phyloP scores from a whole-genome alignment of 2,888 invertebrate species.

The Polymixis flavicincta region DNA sequence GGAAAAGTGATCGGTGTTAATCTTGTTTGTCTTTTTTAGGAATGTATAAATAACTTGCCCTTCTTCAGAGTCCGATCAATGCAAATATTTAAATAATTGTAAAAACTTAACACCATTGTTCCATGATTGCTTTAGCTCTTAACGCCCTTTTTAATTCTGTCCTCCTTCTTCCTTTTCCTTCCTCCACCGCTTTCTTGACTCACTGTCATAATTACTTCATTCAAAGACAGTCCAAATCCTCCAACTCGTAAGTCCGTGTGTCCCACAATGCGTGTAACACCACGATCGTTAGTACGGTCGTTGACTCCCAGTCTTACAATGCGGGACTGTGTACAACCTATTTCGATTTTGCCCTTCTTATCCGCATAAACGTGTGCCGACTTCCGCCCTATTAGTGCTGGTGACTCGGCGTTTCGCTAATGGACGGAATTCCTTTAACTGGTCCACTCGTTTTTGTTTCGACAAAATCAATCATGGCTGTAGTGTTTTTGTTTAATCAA shows the following conservation, averaged over 20 bases:
- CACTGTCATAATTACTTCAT: background rate
- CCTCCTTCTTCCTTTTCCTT: background rate
- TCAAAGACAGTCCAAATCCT: background rate
- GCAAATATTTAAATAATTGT: background rate
- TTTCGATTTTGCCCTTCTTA: constrained; percentile 75
- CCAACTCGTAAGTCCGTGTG: constrained; percentile 33
- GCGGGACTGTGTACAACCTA: constrained; percentile 70
- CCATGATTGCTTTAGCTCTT: background rate
- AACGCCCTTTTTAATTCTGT: background rate
- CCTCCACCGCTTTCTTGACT: background rate
- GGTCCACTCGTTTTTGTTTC: constrained; percentile 47
- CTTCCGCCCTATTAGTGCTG: constrained; percentile 66
- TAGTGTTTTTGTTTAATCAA: constrained; percentile 51
- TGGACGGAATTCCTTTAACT: constrained; percentile 61
- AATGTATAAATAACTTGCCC: background rate
- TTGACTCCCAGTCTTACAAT: constrained; percentile 73
- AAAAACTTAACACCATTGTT: background rate
- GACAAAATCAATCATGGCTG: constrained; percentile 48
- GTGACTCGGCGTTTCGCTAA: constrained; percentile 68
- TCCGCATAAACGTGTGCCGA: constrained; percentile 68
- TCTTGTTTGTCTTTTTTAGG: background rate
- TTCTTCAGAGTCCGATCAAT: background rate
- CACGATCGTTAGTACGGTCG: constrained; percentile 77
- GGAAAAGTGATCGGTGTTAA: background rate
- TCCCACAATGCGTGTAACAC: constrained; percentile 66